Base-by-base conservation (phyloP, 1,140 invertebrate genomes). In the Drosophila ananassae region DNA sequence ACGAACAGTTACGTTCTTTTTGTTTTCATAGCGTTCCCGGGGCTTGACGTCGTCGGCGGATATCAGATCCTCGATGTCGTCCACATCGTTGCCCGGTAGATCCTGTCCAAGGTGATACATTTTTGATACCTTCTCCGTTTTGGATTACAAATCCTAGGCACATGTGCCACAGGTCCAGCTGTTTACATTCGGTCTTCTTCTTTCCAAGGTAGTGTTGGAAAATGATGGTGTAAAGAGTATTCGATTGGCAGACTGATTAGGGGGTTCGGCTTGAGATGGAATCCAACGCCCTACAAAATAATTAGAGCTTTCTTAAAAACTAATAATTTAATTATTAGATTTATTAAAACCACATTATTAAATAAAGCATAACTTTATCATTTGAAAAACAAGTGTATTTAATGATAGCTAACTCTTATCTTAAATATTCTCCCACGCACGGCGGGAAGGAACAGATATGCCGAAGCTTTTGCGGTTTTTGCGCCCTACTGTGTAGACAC, bases 11-110 rank as follows among this genome's bases (percentile, higher is more conserved):
- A 96, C 94, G 90, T 92, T 93, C 90, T 95, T 96, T 63, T 94
- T 94, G 64, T 93, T 94, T 56, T 94, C 94, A 81, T 96, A 96
- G 76, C 95, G 92, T 74, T 96, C 94, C 80, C 96, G 96, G 0
- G 95, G 95, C 32, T 94, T 95, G 37, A 96, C 94, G 84, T 97
- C 96, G 85, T 96, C 94, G 0, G 95, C 94, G 21, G 94, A 95
- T 92, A 97, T 95, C 57, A 97, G 92, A 93, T 97, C 96, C 92
- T 97, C 96, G 60, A 97, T 97, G 92, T 97, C 96, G 58, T 91
- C 91, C 46, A 92, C 89, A 52, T 89, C 79, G 60, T 77, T 58
- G 3, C 79, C 79, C 1, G 79, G 75, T 1, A 89, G 64, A 39
- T 89, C 60, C 32, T 62, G 37, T 48, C 73, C 83, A 7, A 79